Percentiles rank a stretch among this genome's conserved stretches.
phyloP scores from a whole-genome alignment of 1,140 invertebrate species.

The Goniozus legneri region DNA sequence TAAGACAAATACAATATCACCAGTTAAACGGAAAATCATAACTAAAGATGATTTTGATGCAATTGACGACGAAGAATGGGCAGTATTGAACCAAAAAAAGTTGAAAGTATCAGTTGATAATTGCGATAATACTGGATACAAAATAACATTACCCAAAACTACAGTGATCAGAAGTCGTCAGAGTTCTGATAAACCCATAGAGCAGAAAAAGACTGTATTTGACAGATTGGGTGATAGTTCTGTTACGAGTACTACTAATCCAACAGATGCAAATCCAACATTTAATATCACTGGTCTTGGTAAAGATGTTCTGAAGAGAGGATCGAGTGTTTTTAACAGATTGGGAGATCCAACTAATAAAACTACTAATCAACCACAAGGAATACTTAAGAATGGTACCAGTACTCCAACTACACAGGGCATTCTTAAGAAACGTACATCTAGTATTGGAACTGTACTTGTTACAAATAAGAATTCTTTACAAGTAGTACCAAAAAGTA shows the following conservation, averaged over 20 bases:
- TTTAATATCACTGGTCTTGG: conserved; percentile 49
- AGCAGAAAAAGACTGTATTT: conserved; percentile 51
- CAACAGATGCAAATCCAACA: conserved; percentile 34
- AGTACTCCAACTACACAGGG: conserved; percentile 20
- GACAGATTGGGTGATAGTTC: conserved; percentile 51
- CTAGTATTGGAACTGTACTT: conserved; percentile 18
- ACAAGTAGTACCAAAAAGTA: conserved; percentile 21
- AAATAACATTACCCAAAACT: conserved; percentile 49
- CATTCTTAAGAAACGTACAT: conserved; percentile 36
- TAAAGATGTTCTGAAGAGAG: conserved; percentile 41
- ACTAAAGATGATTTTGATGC: conserved; percentile 17
- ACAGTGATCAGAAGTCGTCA: conserved; percentile 43
- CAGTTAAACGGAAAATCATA: conserved; percentile 28
- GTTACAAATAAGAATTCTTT: conserved; percentile 24
- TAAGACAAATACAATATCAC: conserved; percentile 16
- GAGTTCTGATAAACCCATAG: conserved; percentile 40
- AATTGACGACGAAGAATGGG: conserved; percentile 26
- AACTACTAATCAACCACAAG: conserved; percentile 17
- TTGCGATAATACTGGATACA: conserved; percentile 46
- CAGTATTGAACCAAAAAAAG: conserved; percentile 20
- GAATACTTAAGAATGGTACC: conserved; percentile 40
- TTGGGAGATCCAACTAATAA: conserved; percentile 45
- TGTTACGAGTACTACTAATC: conserved; percentile 49
- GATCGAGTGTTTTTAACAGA: conserved; percentile 46
- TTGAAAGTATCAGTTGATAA: conserved; percentile 35